These are phyloP conservation scores for Dicyrtomina minuta DNA, from an alignment of 2,888 invertebrate genomes.

Conservation along the genomic window DNA sequence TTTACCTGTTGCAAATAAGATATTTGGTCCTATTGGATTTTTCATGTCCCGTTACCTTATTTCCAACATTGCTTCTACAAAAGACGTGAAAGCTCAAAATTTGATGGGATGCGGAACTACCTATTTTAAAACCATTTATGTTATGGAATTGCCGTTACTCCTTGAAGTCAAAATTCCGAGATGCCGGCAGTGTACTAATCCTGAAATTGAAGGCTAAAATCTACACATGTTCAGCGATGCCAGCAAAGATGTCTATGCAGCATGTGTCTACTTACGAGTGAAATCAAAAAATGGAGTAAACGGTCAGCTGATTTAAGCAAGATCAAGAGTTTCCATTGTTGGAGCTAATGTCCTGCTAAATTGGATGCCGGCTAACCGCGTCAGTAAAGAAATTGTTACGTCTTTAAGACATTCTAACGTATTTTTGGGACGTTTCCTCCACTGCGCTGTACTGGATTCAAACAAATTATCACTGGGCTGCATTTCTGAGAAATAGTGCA, in stretches of 20 bases:
- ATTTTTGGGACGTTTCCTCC: conserved; percentile 42
- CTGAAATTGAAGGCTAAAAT: conserved; percentile 19
- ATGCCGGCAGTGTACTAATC: too few species aligned
- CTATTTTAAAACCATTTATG: conserved; percentile 12
- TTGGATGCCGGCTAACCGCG: conserved; percentile 33
- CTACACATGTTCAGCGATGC: conserved; percentile 54
- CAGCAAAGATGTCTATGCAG: conserved; percentile 52
- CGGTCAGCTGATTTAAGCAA: conserved; percentile 52
- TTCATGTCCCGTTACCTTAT: conserved; percentile 10
- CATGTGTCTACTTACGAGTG: conserved; percentile 49
- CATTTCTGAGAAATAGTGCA: conserved; percentile 44
- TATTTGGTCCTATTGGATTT: conserved; percentile 38
- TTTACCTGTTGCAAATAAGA: conserved; percentile 23
- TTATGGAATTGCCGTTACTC: neutral
- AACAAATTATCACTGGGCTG: conserved; percentile 42
- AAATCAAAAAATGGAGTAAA: conserved; percentile 34
- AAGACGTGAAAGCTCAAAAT: conserved; percentile 34
- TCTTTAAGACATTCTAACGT: neutral
- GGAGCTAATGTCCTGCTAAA: conserved; percentile 42
- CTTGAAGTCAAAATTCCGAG: conserved; percentile 14
- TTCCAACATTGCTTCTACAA: conserved; percentile 38
- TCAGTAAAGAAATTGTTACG: conserved; percentile 17
- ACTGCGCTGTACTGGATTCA: conserved; percentile 46
- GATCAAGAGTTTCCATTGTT: conserved; percentile 52
- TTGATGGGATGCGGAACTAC: conserved; percentile 33